Evolutionary conservation across 2,113 vertebrate species (phyloP), one percentile per base, ranked within the genome.

Genomic region (Scopus umbretta): DNA sequence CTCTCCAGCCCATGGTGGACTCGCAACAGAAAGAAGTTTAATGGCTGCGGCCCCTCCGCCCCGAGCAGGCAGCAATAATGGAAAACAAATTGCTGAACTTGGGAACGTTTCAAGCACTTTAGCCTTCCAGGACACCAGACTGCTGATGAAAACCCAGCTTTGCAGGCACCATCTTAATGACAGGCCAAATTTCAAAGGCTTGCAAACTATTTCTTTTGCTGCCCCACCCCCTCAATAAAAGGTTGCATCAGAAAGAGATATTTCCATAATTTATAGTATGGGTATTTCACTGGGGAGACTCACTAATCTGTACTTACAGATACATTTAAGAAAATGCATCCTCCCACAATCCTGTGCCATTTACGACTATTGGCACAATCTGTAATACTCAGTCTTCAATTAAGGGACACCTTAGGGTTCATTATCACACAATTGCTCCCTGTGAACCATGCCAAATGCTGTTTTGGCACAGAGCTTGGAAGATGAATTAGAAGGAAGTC

Each of bases 341-440:
- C 98, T 98, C 98, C 97, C 95, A 42, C 97, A 97, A 98, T 98
- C 98, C 98, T 97, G 98, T 63, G 47, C 98, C 98, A 98, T 98
- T 99, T 99, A 99, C 96, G 98, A 98, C 97, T 96, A 97, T 96
- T 98, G 98, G 98, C 98, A 98, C 97, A 97, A 98, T 98, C 98
- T 98, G 89, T 98, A 98, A 98, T 98, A 96, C 98, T 98, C 98
- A 98, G 97, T 98, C 98, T 98, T 99, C 98, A 99, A 99, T 99
- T 99, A 99, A 98, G 97, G 98, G 98, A 99, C 99, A 99, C 98
- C 99, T 99, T 98, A 97, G 98, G 98, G 98, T 98, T 99, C 98
- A 99, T 99, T 98, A 99, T 98, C 98, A 98, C 98, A 98, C 98
- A 98, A 97, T 98, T 98, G 98, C 98, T 98, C 98, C 98, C 98